Evolutionary conservation across 1,140 invertebrate genomes (phyloP), one percentile per base, ranked within the genome.

Genomic region (roundworm (Caenorhabditis elegans)): DNA sequence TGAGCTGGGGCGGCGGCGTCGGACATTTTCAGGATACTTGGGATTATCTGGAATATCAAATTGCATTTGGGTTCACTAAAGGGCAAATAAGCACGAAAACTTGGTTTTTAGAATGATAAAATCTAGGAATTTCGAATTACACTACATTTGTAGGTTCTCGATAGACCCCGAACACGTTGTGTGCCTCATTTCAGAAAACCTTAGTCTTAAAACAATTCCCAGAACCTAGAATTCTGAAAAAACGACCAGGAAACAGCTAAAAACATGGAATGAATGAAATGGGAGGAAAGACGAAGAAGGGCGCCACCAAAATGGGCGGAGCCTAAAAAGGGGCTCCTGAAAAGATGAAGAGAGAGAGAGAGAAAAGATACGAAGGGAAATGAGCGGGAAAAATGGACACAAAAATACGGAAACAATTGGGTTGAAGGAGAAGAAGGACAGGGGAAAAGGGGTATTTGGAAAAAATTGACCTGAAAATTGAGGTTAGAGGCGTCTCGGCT

Each of bases 381-480:
- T 49, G 47, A 22, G 26, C 10, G 28, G 6, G n/a, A 60, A 31
- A 60, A 17, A 60, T 60, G n/a, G n/a, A n/a, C n/a, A n/a, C n/a
- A n/a, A n/a, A n/a, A n/a, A n/a, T n/a, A 39, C 55, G 55, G 60
- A 70, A 39, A 70, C 60, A 39, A 70, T 31, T 70, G 60, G 5
- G 13, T 26, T 34, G 28, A 36, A 65, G 19, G 34, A 60, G 28
- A 22, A n/a, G n/a, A 6, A 60, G 10, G 28, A 17, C 22, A 60
- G n/a, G n/a, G n/a, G n/a, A 43, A 43, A 43, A 15, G 15, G 39
- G 39, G 39, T 43, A 43, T 8, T 43, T 43, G 5, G 5, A 8
- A 8, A n/a, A 53, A 53, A 19, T 53, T 8, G 24, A 10, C 8
- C 8, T 19, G 49, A 19, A 10, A 10, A 5, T 19, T 19, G n/a